Conservation (phyloP, 2,888 invertebrate species). For the Aleiodes alternator region DNA sequence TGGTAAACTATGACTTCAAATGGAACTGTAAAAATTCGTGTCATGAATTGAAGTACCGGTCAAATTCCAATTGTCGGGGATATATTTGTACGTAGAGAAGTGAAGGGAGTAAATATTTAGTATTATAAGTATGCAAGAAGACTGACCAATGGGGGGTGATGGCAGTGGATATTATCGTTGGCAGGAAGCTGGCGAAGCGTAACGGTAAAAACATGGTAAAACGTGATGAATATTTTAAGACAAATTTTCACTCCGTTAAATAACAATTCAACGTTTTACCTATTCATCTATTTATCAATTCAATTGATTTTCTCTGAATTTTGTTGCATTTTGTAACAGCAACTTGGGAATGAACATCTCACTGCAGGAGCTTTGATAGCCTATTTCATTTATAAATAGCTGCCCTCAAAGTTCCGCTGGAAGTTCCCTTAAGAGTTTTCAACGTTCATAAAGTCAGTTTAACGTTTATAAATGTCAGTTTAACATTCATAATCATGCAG, state of each 20-base stretch:
- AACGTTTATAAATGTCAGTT: no score
- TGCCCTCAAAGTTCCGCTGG: no score
- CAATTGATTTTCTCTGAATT: not conserved
- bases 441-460: no score
- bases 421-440: no score
- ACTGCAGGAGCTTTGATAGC: no score
- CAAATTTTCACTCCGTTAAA: constrained; percentile 19
- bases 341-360: no score
- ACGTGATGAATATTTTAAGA: constrained; percentile 27
- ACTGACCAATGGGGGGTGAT: constrained; percentile 59
- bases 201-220: constrained; percentile 64
- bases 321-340: no score
- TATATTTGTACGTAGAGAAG: not conserved
- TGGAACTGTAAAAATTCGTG: constrained; percentile 38
- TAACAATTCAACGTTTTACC: not conserved
- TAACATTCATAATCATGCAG: no score
- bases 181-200: constrained; percentile 70
- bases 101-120: constrained; percentile 34
- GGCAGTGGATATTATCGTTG: constrained; percentile 56
- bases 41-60: constrained; percentile 35
- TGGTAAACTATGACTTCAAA: constrained; percentile 20
- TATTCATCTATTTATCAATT: constrained; percentile 4
- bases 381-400: no score
- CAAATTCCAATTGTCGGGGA: constrained; percentile 14
- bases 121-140: constrained; percentile 64